Conservation (phyloP, 2,888 invertebrate genomes). For the Amitus sp. region DNA sequence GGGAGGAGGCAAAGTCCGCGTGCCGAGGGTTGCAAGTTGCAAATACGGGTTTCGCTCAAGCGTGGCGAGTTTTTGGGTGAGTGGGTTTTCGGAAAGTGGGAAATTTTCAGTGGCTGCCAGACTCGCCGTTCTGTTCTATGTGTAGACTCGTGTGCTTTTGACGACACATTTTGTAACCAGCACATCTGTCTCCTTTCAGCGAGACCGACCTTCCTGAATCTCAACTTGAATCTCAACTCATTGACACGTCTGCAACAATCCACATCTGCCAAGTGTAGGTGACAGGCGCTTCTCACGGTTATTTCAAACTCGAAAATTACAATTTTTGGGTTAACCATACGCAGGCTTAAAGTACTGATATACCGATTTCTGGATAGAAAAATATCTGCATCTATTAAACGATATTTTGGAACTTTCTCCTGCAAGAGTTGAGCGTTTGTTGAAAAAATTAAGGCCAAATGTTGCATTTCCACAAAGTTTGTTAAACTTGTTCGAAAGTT, state of each 20-base stretch:
- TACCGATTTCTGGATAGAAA: too few relatives aligned
- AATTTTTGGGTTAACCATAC: conserved; percentile 24
- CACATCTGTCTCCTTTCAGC: conserved; percentile 74
- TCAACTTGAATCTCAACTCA: conserved; percentile 93
- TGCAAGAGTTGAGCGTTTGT: conserved; percentile 26
- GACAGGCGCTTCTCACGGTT: conserved; percentile 55
- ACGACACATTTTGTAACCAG: conserved; percentile 41
- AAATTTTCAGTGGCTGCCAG: too few relatives aligned
- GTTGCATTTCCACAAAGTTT: too few relatives aligned
- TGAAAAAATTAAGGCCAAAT: too few relatives aligned
- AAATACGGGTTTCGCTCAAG: too few relatives aligned
- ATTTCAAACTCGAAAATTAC: conserved; percentile 47
- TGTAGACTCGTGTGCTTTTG: conserved; percentile 23
- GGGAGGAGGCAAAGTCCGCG: too few relatives aligned
- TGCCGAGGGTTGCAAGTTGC: too few relatives aligned
- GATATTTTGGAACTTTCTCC: too few relatives aligned
- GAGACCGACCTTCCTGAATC: conserved; percentile 97
- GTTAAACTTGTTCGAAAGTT: too few relatives aligned
- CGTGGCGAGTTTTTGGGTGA: neutral
- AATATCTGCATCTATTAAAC: too few relatives aligned
- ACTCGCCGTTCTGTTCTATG: conserved; percentile 27
- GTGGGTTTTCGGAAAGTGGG: neutral
- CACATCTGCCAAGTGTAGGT: conserved; percentile 86
- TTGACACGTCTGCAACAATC: conserved; percentile 85
- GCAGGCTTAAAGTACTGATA: too few relatives aligned